Conservation (phyloP, 2,113 vertebrate species). For the Anhinga rufa region DNA sequence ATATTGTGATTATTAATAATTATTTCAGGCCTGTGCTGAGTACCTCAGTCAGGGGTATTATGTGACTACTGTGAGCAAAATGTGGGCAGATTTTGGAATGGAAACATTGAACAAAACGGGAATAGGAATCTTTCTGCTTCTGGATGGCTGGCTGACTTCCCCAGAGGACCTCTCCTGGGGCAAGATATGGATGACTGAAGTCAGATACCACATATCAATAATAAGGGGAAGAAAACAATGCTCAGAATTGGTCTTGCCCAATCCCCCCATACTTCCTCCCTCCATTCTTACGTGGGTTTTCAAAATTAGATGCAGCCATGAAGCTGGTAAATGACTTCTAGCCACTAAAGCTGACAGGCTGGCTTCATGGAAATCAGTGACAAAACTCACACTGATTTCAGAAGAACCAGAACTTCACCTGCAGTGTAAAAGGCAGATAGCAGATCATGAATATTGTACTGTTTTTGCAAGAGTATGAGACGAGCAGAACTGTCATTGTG, state of each 20-base stretch:
- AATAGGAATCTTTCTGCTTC: neutral
- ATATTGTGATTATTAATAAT: neutral
- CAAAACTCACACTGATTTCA: neutral
- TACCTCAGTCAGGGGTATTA: neutral
- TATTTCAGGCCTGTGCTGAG: neutral
- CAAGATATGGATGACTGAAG: neutral
- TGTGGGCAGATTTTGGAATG: neutral
- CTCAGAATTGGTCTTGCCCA: neutral
- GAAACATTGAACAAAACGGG: neutral
- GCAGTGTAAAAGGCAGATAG: neutral
- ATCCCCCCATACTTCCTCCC: rapidly evolving
- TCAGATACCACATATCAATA: neutral
- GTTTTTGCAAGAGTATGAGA: neutral
- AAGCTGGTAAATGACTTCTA: neutral
- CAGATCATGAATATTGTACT: neutral
- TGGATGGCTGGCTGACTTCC: neutral
- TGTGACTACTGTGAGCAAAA: neutral
- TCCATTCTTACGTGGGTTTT: neutral
- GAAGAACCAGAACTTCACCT: neutral
- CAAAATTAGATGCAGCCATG: neutral
- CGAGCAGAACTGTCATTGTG: neutral
- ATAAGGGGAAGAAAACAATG: neutral
- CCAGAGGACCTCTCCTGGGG: rapidly evolving
- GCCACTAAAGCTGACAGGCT: neutral
- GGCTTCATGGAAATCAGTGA: neutral